Evolutionary conservation across 2,888 invertebrate species (phyloP), one percentile per base, ranked within the genome.

Genomic region (Netelia inedita): DNA sequence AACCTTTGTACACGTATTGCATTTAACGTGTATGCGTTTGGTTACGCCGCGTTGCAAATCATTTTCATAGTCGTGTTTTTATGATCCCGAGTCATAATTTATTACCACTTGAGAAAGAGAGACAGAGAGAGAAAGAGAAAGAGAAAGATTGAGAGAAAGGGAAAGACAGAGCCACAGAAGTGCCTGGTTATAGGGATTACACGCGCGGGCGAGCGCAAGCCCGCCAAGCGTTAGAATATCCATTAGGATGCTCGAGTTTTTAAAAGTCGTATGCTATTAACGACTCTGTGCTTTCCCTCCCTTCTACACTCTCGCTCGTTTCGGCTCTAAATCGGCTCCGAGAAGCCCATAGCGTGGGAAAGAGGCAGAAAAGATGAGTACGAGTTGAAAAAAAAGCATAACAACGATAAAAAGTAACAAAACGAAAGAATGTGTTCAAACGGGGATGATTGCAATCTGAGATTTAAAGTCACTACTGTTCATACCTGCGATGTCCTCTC

Each of bases 31-130:
- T 23, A 71, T 59, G 85, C 82, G 81, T 74, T 83, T 72, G 82
- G 68, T 80, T 88, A 75, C 76, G 65, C 79, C 83, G 82, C 85
- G 82, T 86, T 87, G 88, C 89, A 89, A 91, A 90, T 91, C 91
- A 91, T 89, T 91, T 90, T 90, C 89, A 90, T 90, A 90, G 88
- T 88, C 87, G 75, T 86, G 90, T 91, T 91, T 91, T 91, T 91
- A 91, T 86, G 91, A 85, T 88, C 87, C 88, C 88, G 87, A 88
- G 89, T 90, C 88, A 87, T 88, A 89, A 90, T 91, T 91, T 91
- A 91, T 88, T 88, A 86, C 83, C 84, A 84, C 83, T 85, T 83
- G 86, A 88, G 76, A 69, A 21, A 21, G 69, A 50, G 19, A 19
- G 57, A 19, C 10, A 14, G 57, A 57, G 57, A 9, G 35, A 2